Percentiles rank a stretch among this genome's conserved stretches.
Evolutionary conservation across 2,797 vertebrate genomes (phyloP).

Genomic region (Perodicticus potto): DNA sequence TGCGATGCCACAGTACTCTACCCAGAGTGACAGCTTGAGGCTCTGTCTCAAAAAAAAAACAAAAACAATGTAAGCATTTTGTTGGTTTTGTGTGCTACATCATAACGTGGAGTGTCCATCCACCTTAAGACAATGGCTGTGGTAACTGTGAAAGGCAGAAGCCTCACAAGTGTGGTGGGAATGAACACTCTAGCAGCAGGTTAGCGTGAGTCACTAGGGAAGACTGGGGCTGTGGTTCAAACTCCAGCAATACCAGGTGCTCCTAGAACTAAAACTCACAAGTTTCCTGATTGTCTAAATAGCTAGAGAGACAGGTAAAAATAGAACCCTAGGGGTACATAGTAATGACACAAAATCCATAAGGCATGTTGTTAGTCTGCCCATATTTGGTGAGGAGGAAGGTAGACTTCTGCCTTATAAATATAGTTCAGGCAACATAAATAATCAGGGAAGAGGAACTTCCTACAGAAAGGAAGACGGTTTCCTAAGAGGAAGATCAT

Average conservation of each 20-base stretch:
- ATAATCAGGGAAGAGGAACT: constrained; percentile 59
- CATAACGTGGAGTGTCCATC: not conserved
- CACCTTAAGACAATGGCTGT: not conserved
- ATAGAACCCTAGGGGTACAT: not conserved
- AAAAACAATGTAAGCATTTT: not conserved
- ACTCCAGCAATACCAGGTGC: not conserved
- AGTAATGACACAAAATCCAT: not conserved
- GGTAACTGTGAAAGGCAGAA: fast-evolving
- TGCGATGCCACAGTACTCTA: no score
- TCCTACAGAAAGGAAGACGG: not conserved
- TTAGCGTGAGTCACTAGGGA: not conserved
- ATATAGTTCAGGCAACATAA: constrained; percentile 9
- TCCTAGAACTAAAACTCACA: not conserved
- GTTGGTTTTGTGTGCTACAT: not conserved
- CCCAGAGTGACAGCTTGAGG: no score
- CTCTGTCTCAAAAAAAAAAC: no score
- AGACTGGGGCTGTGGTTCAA: not conserved
- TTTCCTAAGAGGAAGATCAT: constrained; percentile 12
- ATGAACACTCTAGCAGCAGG: not conserved
- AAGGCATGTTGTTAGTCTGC: not conserved
- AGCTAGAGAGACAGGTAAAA: not conserved
- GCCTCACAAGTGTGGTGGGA: not conserved
- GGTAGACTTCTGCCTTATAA: not conserved
- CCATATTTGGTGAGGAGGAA: constrained; percentile 37
- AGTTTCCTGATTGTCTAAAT: not conserved